Percentiles rank a stretch among this genome's conserved stretches.
phyloP scores from a whole-genome alignment of 2,888 invertebrate species.

The Cantharis nigra region DNA sequence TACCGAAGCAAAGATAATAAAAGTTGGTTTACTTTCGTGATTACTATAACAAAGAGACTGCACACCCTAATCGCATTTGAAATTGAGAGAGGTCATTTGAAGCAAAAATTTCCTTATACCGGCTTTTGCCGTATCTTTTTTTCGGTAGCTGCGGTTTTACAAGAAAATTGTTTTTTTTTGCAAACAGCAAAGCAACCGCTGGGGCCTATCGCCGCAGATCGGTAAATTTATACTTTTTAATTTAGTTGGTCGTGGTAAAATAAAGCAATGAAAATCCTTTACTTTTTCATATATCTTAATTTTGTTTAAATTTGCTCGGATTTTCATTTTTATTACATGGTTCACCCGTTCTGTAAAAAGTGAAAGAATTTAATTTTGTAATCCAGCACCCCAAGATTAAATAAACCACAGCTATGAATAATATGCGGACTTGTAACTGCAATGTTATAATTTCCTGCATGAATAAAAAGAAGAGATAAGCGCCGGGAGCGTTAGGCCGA shows the following conservation, averaged over 20 bases:
- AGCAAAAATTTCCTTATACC: not conserved
- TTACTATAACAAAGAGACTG: not conserved
- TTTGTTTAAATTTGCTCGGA: constrained; percentile 21
- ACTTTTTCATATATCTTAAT: constrained; percentile 19
- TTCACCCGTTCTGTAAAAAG: constrained; percentile 22
- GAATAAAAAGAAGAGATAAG: constrained; percentile 29
- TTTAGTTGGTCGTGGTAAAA: not conserved
- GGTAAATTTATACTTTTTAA: not conserved
- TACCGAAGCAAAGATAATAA: not conserved
- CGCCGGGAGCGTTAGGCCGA: constrained; percentile 21
- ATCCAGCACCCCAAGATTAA: constrained; percentile 25
- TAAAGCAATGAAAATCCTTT: not conserved
- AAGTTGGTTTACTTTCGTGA: not conserved
- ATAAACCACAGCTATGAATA: constrained; percentile 27
- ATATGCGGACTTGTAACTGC: constrained; percentile 28
- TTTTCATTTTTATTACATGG: not conserved
- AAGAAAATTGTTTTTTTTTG: not conserved
- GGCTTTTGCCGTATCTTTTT: not conserved
- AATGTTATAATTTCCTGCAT: constrained; percentile 29
- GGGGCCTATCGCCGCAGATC: not conserved
- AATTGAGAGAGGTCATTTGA: not conserved
- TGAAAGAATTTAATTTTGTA: constrained; percentile 29
- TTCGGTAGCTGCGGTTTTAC: not conserved
- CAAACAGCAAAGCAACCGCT: not conserved
- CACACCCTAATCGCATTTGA: not conserved